These are phyloP conservation scores for Spinus pinus DNA, from an alignment of 2,797 vertebrate species.

Conservation along the genomic window DNA sequence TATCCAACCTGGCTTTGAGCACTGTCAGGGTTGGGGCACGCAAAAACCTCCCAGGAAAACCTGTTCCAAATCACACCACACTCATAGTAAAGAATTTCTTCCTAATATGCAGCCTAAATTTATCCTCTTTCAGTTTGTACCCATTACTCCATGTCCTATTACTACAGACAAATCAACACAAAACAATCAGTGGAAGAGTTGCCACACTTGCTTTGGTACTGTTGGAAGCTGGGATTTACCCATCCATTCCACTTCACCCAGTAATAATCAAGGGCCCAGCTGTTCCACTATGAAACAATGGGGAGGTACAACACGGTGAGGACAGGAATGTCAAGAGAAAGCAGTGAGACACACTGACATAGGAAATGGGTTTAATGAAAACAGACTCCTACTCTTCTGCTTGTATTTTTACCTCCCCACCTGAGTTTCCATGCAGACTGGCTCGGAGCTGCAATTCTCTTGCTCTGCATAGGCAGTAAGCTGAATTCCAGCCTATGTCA, in stretches of 20 bases:
- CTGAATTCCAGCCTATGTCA: neutral
- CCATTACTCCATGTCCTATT: neutral
- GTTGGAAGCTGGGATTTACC: neutral
- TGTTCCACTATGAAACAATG: neutral
- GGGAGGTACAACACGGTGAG: neutral
- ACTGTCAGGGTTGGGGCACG: neutral
- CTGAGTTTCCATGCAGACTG: neutral
- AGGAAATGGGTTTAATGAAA: neutral
- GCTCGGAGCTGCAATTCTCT: neutral
- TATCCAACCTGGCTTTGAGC: neutral
- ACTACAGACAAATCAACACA: neutral
- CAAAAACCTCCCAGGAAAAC: neutral
- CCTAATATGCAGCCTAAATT: neutral
- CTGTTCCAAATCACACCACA: neutral
- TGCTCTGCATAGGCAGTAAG: neutral
- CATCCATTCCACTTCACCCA: neutral
- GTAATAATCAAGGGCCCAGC: neutral
- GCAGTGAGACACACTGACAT: fast-evolving
- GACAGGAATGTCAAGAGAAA: neutral
- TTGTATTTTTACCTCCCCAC: neutral
- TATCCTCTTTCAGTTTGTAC: neutral
- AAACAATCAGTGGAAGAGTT: neutral
- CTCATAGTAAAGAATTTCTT: neutral
- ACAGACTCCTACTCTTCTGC: neutral
- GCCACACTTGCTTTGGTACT: neutral